phyloP scores from a whole-genome alignment of 2,888 invertebrate species.

The Chloroclysta siterata region DNA sequence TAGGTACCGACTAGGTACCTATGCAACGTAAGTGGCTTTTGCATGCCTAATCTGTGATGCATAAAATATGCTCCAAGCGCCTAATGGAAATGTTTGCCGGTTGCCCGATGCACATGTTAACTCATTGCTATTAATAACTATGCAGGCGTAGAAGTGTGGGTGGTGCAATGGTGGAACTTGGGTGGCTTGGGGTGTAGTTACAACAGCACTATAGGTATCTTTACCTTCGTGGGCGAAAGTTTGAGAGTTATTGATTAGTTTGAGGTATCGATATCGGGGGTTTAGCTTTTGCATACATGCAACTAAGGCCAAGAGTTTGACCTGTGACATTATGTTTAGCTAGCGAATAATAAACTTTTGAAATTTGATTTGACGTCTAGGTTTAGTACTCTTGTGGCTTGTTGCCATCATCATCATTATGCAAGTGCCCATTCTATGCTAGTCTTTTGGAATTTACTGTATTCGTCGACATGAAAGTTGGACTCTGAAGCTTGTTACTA shows the following conservation, averaged over 20 bases:
- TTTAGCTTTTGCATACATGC: background rate
- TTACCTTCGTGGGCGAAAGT: conserved; percentile 6
- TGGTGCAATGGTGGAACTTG: background rate
- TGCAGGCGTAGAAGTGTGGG: conserved; percentile 45
- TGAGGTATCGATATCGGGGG: conserved; percentile 6
- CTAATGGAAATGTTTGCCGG: conserved; percentile 58
- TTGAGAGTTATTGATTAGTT: conserved; percentile 18
- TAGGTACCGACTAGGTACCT: background rate
- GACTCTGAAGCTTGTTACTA: too few species aligned
- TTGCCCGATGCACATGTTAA: conserved; percentile 43
- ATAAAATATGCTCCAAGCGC: conserved; percentile 31
- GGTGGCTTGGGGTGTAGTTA: background rate
- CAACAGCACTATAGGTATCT: conserved; percentile 2
- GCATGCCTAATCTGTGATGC: conserved; percentile 10
- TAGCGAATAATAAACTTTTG: too few species aligned
- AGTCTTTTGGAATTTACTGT: too few species aligned
- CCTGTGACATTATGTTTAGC: too few species aligned
- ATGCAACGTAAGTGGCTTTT: conserved; percentile 14
- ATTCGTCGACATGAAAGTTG: too few species aligned
- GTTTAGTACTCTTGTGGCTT: too few species aligned
- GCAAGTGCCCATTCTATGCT: too few species aligned
- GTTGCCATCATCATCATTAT: too few species aligned
- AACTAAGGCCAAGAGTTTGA: background rate
- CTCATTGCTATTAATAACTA: conserved; percentile 52
- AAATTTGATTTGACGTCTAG: too few species aligned